phyloP scores from a whole-genome alignment of 1,140 invertebrate genomes.

The Heliconius hewitsoni region DNA sequence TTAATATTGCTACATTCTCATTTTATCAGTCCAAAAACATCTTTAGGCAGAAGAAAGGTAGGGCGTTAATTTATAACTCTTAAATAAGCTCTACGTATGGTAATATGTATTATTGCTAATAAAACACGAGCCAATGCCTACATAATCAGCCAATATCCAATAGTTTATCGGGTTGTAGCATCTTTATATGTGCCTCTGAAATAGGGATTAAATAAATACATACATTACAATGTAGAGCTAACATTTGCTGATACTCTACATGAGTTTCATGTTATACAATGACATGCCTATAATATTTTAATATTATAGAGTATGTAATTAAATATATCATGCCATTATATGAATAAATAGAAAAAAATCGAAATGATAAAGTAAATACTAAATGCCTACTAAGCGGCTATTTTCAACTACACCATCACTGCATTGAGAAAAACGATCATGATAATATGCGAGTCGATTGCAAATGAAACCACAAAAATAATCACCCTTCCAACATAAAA shows the following conservation, averaged over 20 bases:
- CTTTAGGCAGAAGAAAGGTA: background rate
- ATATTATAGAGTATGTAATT: background rate
- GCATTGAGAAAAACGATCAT: slow-evolving; percentile 36
- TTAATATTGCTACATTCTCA: background rate
- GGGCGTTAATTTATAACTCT: background rate
- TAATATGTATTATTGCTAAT: slow-evolving; percentile 47
- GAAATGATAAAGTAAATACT: slow-evolving; percentile 27
- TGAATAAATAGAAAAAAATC: background rate
- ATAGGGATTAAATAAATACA: slow-evolving; percentile 8
- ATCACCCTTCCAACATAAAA: slow-evolving; percentile 67
- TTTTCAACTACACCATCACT: slow-evolving; percentile 18
- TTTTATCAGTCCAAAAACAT: background rate
- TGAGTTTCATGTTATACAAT: background rate
- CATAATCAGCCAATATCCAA: slow-evolving; percentile 40
- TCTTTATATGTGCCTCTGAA: slow-evolving; percentile 6
- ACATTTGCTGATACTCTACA: background rate
- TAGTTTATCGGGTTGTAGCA: slow-evolving; percentile 36
- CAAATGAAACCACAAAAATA: slow-evolving; percentile 75
- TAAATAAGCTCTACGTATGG: background rate
- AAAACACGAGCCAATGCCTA: slow-evolving; percentile 49
- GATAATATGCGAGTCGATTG: slow-evolving; percentile 55
- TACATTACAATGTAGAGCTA: background rate
- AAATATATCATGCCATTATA: background rate
- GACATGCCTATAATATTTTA: background rate
- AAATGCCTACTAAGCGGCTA: slow-evolving; percentile 24